Base-by-base conservation (phyloP, 2,797 vertebrate species). In the Phrynocephalus forsythii region DNA sequence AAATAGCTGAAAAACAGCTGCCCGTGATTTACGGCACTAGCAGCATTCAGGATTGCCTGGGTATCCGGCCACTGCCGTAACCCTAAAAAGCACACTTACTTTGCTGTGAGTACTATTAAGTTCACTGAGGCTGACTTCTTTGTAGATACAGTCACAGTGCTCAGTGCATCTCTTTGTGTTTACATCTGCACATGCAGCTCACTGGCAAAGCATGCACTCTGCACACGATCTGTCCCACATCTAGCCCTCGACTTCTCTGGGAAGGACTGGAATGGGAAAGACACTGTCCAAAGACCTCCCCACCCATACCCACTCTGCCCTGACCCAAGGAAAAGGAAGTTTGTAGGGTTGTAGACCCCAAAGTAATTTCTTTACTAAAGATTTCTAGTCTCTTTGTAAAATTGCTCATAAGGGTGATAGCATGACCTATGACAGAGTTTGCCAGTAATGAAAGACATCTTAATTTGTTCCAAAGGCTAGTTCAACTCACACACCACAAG, bases 1-100 rank as follows among this genome's bases (percentile, higher is more conserved):
- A 73, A 91, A 11, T 2, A 86, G 91, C 89, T 91, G 93, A 26
- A 75, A 18, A 63, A 18, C 30, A 38, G 38, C n/a, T 13, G 85
- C 89, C 76, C 4, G 67, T 26, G 28, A 94, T 88, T 79, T 56
- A 56, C 9, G 13, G 13, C 13, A 75, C 48, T 84, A 89, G 80
- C 15, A 73, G 72, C 86, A 79, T 82, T 52, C 75, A 60, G 85
- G 71, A 66, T 75, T n/a, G 79, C 80, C 92, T 68, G 72, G 66
- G 82, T 79, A 60, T 85, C 82, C 90, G 52, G 69, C 44, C 18
- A 83, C 52, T 30, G 48, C 78, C 24, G 18, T 38, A 60, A 48
- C 5, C 60, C 15, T 63, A 63, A 63, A 63, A 15, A 63, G 60
- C 60, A 63, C 15, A 20, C 18, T 63, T 13, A 63, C 18, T 63